Evolutionary conservation across 2,797 vertebrate species (phyloP), one percentile per base, ranked within the genome.

Genomic region (Thalassophryne amazonica): DNA sequence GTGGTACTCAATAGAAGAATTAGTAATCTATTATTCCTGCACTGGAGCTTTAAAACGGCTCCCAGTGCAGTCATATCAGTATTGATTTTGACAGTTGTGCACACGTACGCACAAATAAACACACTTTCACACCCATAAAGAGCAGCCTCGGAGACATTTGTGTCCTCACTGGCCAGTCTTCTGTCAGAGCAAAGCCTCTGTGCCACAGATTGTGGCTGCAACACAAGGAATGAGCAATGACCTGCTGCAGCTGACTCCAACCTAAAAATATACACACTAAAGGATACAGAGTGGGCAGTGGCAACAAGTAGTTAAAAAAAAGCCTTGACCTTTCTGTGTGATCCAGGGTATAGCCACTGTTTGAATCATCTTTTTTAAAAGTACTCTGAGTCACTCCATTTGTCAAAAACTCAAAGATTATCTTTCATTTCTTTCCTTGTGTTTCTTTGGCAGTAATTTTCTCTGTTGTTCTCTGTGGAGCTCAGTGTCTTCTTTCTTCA

Each of bases 301-400:
- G 23, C 7, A 38, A 34, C 53, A 49, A 65, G 59, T 59, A 47
- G 12, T 36, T 49, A 42, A 48, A 69, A 78, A 61, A 34, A 60
- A 55, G 50, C 25, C 30, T 24, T 74, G 62, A 81, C 73, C 80
- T 80, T 78, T 75, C 37, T 20, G 50, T 56, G 23, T 43, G 36
- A 50, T 50, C 7, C 11, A 45, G 21, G 36, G 49, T 60, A 31
- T 58, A 60, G 47, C 54, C 29, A 30, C 34, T 38, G 47, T 36
- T 47, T 70, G 73, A 76, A 41, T 70, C 47, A 65, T 8, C 39
- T 34, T 51, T 18, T 15, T 33, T 31, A 4, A n/a, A n/a, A n/a
- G n/a, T 43, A 35, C 22, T 56, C 36, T 58, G 57, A 75, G 42
- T 55, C 43, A 60, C 33, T 38, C 40, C 59, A 3, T 10, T 14